Conservation (phyloP, 2,888 invertebrate species). For the Dermolepida albohirtum region DNA sequence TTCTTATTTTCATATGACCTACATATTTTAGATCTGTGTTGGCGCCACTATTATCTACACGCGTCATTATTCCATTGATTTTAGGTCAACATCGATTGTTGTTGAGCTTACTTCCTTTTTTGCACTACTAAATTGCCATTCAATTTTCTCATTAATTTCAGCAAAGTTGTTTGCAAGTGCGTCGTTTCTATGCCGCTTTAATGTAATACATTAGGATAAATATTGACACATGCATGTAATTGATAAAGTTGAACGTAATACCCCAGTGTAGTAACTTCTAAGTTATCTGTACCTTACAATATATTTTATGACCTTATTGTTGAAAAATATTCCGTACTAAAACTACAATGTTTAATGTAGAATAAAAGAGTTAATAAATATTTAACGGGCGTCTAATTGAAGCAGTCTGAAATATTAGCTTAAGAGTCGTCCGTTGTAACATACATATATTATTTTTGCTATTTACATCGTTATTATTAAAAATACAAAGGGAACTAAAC, state of each 20-base stretch:
- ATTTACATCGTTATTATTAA: too few species aligned
- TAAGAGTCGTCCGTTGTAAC: too few species aligned
- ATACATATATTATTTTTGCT: too few species aligned
- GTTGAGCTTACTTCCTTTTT: constrained; percentile 10
- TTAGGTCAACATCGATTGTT: constrained; percentile 11
- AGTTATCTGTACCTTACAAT: too few species aligned
- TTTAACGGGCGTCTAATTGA: too few species aligned
- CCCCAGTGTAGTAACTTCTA: too few species aligned
- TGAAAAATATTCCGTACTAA: too few species aligned
- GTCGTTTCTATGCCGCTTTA: neutral
- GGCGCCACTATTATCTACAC: constrained; percentile 18
- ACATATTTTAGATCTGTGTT: constrained; percentile 5
- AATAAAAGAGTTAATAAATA: too few species aligned
- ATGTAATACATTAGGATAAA: neutral
- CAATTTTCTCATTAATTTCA: neutral
- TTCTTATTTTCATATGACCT: constrained; percentile 26
- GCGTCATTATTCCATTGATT: constrained; percentile 24
- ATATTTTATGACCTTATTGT: too few species aligned
- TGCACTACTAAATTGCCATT: neutral
- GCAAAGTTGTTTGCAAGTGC: neutral
- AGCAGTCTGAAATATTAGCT: too few species aligned
- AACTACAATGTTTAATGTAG: too few species aligned
- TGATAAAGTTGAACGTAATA: neutral
- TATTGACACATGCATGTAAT: neutral
- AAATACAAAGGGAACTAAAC: too few species aligned